These are phyloP conservation scores for Euschistus heros DNA, from an alignment of 1,140 invertebrate species.

Conservation along the genomic window DNA sequence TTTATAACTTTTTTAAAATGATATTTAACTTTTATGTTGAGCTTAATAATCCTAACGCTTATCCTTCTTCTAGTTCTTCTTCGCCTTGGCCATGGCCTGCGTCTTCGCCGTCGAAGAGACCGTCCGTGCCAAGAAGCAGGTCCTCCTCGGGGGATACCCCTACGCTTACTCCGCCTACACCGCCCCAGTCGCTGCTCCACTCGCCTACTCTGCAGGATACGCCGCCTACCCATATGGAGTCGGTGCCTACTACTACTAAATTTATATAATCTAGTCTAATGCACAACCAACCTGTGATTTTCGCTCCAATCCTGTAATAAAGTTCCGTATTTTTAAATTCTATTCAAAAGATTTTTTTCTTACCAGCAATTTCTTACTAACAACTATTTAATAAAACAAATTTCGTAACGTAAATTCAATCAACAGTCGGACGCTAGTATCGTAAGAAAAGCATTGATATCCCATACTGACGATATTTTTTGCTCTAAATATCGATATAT, in stretches of 20 bases:
- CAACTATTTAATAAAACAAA: too few species aligned
- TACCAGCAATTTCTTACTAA: too few species aligned
- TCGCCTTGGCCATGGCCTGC: conserved; percentile 21
- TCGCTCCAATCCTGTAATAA: not conserved
- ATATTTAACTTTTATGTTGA: too few species aligned
- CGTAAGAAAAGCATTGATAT: too few species aligned
- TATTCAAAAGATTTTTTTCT: too few species aligned
- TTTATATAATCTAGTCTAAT: not conserved
- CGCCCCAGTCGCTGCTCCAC: not conserved
- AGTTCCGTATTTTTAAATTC: not conserved
- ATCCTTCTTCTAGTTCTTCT: conserved; percentile 15
- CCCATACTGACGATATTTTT: too few species aligned
- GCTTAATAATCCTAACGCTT: not conserved
- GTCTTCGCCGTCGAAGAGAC: conserved; percentile 9
- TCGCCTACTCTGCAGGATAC: conserved; percentile 8
- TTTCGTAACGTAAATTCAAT: too few species aligned
- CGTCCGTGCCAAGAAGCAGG: conserved; percentile 19
- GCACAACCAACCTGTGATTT: not conserved
- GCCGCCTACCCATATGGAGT: conserved; percentile 19
- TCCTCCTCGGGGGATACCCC: conserved; percentile 18
- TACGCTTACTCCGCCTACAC: conserved; percentile 11
- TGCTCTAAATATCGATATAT: too few species aligned
- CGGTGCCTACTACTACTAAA: conserved; percentile 16
- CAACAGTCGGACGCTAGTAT: too few species aligned
- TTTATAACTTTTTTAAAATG: not conserved